Evolutionary conservation across 2,888 invertebrate genomes (phyloP), one percentile per base, ranked within the genome.

Genomic region (Chrysopilus asiliformis): DNA sequence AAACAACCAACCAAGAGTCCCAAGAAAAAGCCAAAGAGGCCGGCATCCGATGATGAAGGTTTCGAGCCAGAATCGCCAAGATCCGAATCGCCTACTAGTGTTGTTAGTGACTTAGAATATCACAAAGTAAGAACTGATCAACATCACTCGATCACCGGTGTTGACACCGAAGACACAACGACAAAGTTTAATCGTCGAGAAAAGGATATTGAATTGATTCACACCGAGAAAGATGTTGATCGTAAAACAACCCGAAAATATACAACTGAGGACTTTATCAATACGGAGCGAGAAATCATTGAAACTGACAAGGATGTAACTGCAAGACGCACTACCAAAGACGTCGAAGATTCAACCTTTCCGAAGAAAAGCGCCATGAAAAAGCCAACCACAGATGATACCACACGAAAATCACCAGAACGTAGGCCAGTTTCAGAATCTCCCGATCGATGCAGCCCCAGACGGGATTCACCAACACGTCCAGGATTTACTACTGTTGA

Each of bases 61-160:
- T 43, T 44, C 13, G 49, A 51, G 42, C 50, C 44, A 2, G 47
- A 46, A 4, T 50, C 53, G 17, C 47, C 49, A 5, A 39, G 46
- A 22, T 47, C 49, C 20, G 66, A 65, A 40, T 70, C 70, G 32
- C 71, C 71, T 2, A 71, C 71, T 27, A 68, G 68, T 36, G 67
- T 66, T 16, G 68, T 68, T 0, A 72, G 71, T 52, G 72, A 71
- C 30, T 69, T 73, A 47, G 64, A 66, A 45, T 64, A 54, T 42
- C 36, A 37, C 9, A 37, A 37, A 18, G 22, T 16, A 6, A n/a
- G 13, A 22, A 14, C 8, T 4, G 28, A 29, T 7, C 8, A 34
- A 13, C 24, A 17, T 15, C 24, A 37, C n/a, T 12, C n/a, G 9
- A 4, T 9, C 12, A 22, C 7, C 5, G 24, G n/a, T 9, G 19